Evolutionary conservation across 2,888 invertebrate genomes (phyloP).

Genomic region (Malthinus flaveolus): DNA sequence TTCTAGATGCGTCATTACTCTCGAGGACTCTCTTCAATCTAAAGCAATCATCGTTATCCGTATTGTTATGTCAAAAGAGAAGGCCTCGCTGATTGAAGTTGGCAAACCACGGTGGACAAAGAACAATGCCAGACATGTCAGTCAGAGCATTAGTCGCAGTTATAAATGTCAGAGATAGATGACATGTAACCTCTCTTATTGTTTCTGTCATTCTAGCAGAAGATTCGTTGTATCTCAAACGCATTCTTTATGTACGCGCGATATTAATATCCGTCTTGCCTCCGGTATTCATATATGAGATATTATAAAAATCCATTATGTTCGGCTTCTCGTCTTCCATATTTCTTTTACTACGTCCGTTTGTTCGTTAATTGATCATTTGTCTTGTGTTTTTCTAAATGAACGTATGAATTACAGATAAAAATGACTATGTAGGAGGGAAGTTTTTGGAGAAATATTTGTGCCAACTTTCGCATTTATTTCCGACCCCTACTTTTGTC

Average conservation of each 20-base stretch:
- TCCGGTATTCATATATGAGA: constrained; percentile 33
- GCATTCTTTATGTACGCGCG: constrained; percentile 41
- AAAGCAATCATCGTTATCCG: constrained; percentile 54
- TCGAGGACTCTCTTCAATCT: constrained; percentile 48
- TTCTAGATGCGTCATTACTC: constrained; percentile 52
- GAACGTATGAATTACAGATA: constrained; percentile 11
- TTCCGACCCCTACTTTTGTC: constrained; percentile 15
- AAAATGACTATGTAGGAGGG: constrained; percentile 11
- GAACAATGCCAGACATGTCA: constrained; percentile 50
- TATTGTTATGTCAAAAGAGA: constrained; percentile 45
- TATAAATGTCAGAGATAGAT: constrained; percentile 49
- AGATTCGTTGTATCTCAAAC: constrained; percentile 31
- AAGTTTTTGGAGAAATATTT: constrained; percentile 20
- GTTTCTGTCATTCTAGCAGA: constrained; percentile 44
- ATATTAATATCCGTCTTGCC: constrained; percentile 42
- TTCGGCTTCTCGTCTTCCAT: constrained; percentile 41
- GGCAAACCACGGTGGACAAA: constrained; percentile 37
- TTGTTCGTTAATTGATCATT: constrained; percentile 52
- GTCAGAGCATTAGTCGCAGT: constrained; percentile 47
- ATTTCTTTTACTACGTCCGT: constrained; percentile 44
- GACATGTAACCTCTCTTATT: constrained; percentile 48
- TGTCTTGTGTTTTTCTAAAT: constrained; percentile 40
- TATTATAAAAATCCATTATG: constrained; percentile 41
- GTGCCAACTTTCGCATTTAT: constrained; percentile 24
- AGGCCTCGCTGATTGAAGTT: constrained; percentile 46